A percentile compares a stretch with the other conserved stretches of the same genome.
Conservation (phyloP, 1,140 invertebrate species). For the Aphelinus atriplicis region DNA sequence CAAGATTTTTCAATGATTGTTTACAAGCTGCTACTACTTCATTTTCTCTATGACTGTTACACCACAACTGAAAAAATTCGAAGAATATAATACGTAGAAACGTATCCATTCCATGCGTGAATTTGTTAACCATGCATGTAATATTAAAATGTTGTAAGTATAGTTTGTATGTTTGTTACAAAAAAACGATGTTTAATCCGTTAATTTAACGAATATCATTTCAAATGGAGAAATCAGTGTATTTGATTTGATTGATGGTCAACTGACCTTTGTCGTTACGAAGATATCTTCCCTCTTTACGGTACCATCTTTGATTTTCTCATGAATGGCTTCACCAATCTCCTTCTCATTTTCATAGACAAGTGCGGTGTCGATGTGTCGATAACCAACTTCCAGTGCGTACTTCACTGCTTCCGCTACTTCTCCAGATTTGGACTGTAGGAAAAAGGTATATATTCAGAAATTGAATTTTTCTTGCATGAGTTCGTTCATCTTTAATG, state of each 20-base stretch:
- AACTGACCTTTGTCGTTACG: constrained; percentile 77
- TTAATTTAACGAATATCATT: no score
- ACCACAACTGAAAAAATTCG: constrained; percentile 74
- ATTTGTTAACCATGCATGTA: no score
- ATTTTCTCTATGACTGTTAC: constrained; percentile 75
- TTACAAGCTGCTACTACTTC: constrained; percentile 72
- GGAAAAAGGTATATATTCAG: constrained; percentile 16
- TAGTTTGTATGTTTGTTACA: no score
- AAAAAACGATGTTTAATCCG: no score
- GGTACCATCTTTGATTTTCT: constrained; percentile 78
- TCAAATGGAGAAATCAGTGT: no score
- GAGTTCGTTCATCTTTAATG: no score
- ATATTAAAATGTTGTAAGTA: no score
- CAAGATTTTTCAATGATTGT: constrained; percentile 74
- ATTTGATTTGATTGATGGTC: no score
- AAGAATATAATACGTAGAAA: no score
- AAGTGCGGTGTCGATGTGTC: constrained; percentile 89
- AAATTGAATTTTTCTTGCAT: no score
- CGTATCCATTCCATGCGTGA: no score
- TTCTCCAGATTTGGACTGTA: constrained; percentile 65
- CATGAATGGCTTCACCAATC: constrained; percentile 79
- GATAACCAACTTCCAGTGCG: constrained; percentile 86
- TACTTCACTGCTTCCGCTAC: constrained; percentile 76
- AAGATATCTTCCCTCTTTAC: constrained; percentile 88
- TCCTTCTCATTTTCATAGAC: constrained; percentile 87